Evolutionary conservation across 53 echinoderm and acorn worm genomes (phyloP).

Genomic region (Echinarachnius parma): DNA sequence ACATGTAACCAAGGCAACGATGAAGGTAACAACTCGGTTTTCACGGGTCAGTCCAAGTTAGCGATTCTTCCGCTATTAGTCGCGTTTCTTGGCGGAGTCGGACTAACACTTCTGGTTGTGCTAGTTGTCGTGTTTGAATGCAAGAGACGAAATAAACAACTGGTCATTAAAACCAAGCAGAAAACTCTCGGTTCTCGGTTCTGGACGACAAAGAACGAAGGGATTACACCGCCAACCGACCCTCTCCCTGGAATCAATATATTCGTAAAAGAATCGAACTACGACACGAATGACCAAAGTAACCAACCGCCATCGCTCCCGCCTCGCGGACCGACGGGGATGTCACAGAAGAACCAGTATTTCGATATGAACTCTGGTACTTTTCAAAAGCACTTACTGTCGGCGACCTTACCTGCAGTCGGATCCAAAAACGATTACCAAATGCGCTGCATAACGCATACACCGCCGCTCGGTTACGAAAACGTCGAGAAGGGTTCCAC

Average conservation of each 20-base stretch:
- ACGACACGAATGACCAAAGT: constrained; percentile 2
- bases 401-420: constrained; percentile 12
- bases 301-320: not conserved
- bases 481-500: constrained; percentile 20
- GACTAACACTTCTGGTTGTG: constrained; percentile 10
- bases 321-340: not conserved
- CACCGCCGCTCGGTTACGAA: constrained; percentile 21
- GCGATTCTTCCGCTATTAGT: constrained; percentile 11
- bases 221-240: not conserved
- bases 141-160: constrained; percentile 4
- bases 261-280: constrained; percentile 7
- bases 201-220: constrained; percentile 14
- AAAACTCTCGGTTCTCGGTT: not conserved
- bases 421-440: constrained; percentile 12
- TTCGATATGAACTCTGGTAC: constrained; percentile 29
- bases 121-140: not conserved
- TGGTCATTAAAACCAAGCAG: not conserved
- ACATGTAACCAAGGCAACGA: not conserved
- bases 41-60: not conserved
- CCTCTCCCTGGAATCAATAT: not conserved
- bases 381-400: constrained; percentile 1
- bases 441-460: constrained; percentile 4
- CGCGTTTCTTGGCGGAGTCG: constrained; percentile 25
- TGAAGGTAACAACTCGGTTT: not conserved
- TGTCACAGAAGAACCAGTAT: constrained; percentile 32